A percentile compares a stretch with the other conserved stretches of the same genome.
These are phyloP conservation scores for Cyrtodaria siliqua DNA, from an alignment of 2,888 invertebrate genomes.

Conservation along the genomic window DNA sequence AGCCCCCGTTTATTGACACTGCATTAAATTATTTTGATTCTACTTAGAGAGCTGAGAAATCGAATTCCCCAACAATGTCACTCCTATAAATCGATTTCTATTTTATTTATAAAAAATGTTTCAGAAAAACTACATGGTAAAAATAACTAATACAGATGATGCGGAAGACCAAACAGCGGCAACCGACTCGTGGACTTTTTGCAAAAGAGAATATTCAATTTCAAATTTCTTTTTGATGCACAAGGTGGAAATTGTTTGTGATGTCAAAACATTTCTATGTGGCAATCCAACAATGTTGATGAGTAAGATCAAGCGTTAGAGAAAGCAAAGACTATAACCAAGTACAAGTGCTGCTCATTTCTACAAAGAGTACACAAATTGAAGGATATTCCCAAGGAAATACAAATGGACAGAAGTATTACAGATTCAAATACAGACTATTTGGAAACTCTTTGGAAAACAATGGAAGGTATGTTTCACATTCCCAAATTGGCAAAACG, in stretches of 20 bases:
- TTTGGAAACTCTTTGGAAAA: constrained; percentile 29
- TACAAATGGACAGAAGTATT: constrained; percentile 32
- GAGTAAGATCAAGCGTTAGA: constrained; percentile 21
- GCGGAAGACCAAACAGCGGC: constrained; percentile 10
- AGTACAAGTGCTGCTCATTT: constrained; percentile 48
- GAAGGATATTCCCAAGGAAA: constrained; percentile 31
- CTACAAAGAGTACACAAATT: constrained; percentile 25
- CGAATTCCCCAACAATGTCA: too few relatives aligned
- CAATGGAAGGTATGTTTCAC: constrained; percentile 38
- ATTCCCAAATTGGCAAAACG: too few relatives aligned
- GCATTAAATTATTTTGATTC: too few relatives aligned
- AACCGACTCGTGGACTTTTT: constrained; percentile 10
- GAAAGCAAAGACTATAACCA: constrained; percentile 18
- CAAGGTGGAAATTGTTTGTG: constrained; percentile 50
- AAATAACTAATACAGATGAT: constrained; percentile 2
- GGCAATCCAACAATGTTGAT: constrained; percentile 3
- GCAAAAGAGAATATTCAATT: constrained; percentile 18
- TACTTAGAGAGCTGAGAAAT: too few relatives aligned
- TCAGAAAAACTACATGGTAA: too few relatives aligned
- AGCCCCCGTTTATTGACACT: too few relatives aligned
- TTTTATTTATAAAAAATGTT: too few relatives aligned
- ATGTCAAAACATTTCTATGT: constrained; percentile 24
- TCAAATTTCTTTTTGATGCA: constrained; percentile 13
- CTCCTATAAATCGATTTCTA: too few relatives aligned
- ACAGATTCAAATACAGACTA: constrained; percentile 28